Evolutionary conservation across 2,113 vertebrate genomes (phyloP), one percentile per base, ranked within the genome.

Genomic region (Orthonyx spaldingii): DNA sequence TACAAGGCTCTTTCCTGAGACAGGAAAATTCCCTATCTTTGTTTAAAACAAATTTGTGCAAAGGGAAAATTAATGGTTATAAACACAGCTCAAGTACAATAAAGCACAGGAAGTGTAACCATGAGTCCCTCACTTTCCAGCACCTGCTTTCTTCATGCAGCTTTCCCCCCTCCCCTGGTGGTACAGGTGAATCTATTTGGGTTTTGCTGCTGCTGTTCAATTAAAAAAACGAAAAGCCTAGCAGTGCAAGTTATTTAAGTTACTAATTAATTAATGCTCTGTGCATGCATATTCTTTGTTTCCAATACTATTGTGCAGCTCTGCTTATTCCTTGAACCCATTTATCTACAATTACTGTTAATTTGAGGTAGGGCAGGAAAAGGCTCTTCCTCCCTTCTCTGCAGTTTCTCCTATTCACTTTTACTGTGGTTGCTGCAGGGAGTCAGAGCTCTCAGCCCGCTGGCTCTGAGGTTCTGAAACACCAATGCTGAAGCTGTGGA

Each of bases 21-120:
- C 0, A 17, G 28, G 12, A 68, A 11, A 20, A 15, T 7, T n/a
- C 8, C 2, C 0, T 50, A 28, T 11, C 2, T 39, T 46, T 30
- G 26, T 39, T 14, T 0, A 10, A 61, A 72, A 28, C 1, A n/a
- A 87, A 57, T 19, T 16, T 18, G 53, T 70, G 16, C 13, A 39
- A n/a, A 66, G 6, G 13, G 4, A 46, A 70, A 78, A 57, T 14
- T 5, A 61, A 49, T 15, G 13, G 5, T 21, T 79, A 42, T 37
- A 59, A 74, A 50, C 14, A 37, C 17, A 69, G 12, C 5, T 42
- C 30, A 27, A 47, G 5, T 37, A 80, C 4, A 22, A 39, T 35
- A 55, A 64, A 37, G 21, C 37, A 39, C 13, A 70, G 7, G 11
- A 75, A 68, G 5, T 0, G 0, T 4, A 76, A 41, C 11, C 5